Percentiles rank a stretch among this genome's conserved stretches.
phyloP scores from a whole-genome alignment of 2,113 vertebrate species.

The Takifugu bimaculatus region DNA sequence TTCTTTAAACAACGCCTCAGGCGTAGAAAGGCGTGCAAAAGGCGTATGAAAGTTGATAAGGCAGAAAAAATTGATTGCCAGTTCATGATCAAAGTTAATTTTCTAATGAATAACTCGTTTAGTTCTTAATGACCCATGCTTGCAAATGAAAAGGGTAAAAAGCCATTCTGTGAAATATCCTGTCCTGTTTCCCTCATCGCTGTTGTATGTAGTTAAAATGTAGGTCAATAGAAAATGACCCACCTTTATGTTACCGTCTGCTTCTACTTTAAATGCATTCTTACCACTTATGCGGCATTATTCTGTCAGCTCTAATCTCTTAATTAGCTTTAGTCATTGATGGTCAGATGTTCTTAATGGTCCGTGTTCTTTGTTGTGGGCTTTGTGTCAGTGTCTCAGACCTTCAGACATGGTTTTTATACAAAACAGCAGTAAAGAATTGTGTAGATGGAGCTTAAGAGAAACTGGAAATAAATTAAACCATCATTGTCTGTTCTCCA shows the following conservation, averaged over 20 bases:
- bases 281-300: neutral
- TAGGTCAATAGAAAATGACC: constrained; percentile 31
- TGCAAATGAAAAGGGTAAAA: neutral
- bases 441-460: neutral
- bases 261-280: neutral
- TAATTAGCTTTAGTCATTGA: constrained; percentile 1
- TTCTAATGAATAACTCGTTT: too few species aligned
- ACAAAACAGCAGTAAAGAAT: neutral
- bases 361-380: neutral
- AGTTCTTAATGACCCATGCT: neutral
- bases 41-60: neutral
- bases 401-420: neutral
- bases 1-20: neutral
- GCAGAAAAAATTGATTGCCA: too few species aligned
- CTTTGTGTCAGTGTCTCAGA: neutral
- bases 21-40: neutral
- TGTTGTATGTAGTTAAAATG: constrained; percentile 40
- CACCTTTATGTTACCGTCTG: neutral
- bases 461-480: too few species aligned
- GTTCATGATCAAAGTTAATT: too few species aligned
- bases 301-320: neutral
- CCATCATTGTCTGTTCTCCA: neutral
- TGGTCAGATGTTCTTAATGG: constrained; percentile 7
- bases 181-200: neutral
- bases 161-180: neutral